These are phyloP conservation scores for Calephelis virginiensis DNA, from an alignment of 1,140 invertebrate species.

Conservation along the genomic window DNA sequence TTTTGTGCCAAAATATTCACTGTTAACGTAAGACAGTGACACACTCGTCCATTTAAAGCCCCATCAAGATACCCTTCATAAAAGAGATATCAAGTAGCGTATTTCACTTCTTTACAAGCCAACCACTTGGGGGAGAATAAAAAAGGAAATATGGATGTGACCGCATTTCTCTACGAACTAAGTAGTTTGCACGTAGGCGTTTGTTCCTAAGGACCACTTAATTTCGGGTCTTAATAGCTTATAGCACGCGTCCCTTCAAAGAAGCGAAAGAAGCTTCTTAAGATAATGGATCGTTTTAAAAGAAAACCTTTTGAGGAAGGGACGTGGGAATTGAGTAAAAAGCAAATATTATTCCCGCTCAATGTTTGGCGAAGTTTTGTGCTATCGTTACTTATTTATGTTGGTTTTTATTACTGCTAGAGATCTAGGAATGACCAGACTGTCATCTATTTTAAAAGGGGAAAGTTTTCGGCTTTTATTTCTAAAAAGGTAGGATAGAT, in stretches of 20 bases:
- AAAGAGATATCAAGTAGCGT: slow-evolving; percentile 14
- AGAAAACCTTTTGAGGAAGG: slow-evolving; percentile 9
- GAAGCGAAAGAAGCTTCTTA: slow-evolving; percentile 8
- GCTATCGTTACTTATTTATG: not conserved
- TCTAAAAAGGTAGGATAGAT: too few relatives aligned
- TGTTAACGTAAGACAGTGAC: not conserved
- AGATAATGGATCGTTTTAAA: slow-evolving; percentile 14
- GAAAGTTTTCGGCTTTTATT: too few relatives aligned
- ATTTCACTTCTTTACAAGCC: slow-evolving; percentile 15
- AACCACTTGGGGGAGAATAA: slow-evolving; percentile 11
- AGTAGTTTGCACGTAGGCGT: slow-evolving; percentile 17
- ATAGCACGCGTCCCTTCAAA: slow-evolving; percentile 16
- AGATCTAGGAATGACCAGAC: too few relatives aligned
- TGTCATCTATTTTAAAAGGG: too few relatives aligned
- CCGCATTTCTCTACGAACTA: slow-evolving; percentile 11
- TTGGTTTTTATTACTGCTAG: too few relatives aligned
- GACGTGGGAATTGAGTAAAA: slow-evolving; percentile 5
- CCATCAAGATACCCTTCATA: slow-evolving; percentile 6
- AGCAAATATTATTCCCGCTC: slow-evolving; percentile 1
- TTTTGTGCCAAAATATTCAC: slow-evolving; percentile 1
- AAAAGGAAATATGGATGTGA: slow-evolving; percentile 18
- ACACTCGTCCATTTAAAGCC: slow-evolving; percentile 3
- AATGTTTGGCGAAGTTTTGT: not conserved
- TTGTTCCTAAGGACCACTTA: slow-evolving; percentile 15
- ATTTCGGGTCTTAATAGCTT: slow-evolving; percentile 17